These are phyloP conservation scores for Nannospalax galili DNA, from an alignment of 2,113 vertebrate genomes.

Conservation along the genomic window DNA sequence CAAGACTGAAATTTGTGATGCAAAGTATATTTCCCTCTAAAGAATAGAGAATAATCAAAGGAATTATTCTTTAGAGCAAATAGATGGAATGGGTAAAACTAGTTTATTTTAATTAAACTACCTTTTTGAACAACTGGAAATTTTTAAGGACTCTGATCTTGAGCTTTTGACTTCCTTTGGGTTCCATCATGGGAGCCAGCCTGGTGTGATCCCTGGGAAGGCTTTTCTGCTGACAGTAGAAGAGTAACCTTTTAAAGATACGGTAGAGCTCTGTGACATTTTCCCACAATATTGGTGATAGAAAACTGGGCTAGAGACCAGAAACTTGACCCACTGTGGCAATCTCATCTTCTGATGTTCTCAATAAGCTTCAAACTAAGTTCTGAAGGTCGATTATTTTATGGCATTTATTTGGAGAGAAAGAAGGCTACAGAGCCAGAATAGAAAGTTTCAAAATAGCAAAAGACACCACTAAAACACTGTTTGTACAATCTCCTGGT, in stretches of 20 bases:
- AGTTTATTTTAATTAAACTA: constrained; percentile 15
- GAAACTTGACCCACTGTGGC: neutral
- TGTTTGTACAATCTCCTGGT: constrained; percentile 1
- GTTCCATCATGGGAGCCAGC: neutral
- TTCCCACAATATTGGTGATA: neutral
- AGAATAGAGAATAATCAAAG: neutral
- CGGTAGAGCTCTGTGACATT: neutral
- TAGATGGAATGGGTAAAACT: neutral
- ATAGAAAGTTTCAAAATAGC: constrained; percentile 68
- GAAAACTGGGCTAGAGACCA: neutral
- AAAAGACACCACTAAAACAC: constrained; percentile 43
- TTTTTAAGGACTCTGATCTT: neutral
- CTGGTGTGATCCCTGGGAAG: neutral
- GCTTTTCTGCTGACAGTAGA: neutral
- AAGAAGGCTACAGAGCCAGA: neutral
- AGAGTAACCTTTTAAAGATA: neutral
- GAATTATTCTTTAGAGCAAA: neutral
- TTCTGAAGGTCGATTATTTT: constrained; percentile 52
- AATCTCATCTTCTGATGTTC: constrained; percentile 4
- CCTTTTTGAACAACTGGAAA: neutral
- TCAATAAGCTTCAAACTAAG: constrained; percentile 44
- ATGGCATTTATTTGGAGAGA: constrained; percentile 27
- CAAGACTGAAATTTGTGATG: constrained; percentile 13
- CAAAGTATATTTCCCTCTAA: constrained; percentile 28
- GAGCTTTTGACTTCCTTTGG: neutral